These are phyloP conservation scores for Branchinecta sandiegonensis DNA, from an alignment of 2,888 invertebrate species.

Conservation along the genomic window DNA sequence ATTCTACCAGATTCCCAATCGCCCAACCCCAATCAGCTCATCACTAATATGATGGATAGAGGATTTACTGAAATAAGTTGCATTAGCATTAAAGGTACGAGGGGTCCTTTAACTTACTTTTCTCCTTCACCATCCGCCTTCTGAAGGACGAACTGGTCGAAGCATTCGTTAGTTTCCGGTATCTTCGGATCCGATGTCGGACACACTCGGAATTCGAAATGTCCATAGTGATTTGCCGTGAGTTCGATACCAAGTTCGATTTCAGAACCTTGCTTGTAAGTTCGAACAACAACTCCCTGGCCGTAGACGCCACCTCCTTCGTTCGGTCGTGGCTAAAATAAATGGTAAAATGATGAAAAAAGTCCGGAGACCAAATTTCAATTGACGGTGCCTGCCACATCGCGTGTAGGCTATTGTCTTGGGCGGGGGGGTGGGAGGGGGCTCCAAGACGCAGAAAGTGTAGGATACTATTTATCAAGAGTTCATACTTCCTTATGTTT, in stretches of 20 bases:
- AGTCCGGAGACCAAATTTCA: neutral
- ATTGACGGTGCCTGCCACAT: too few species aligned
- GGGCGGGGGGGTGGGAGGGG: too few species aligned
- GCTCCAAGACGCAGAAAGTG: too few species aligned
- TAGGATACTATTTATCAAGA: too few species aligned
- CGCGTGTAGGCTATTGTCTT: too few species aligned
- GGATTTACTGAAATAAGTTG: too few species aligned
- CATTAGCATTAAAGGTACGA: too few species aligned
- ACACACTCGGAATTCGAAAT: slow-evolving; percentile 69
- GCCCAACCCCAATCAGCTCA: too few species aligned
- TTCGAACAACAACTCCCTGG: slow-evolving; percentile 63
- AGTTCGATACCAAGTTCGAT: slow-evolving; percentile 62
- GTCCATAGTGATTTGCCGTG: slow-evolving; percentile 73
- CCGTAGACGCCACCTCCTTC: slow-evolving; percentile 72
- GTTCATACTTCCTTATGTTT: too few species aligned
- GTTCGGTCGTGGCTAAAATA: slow-evolving; percentile 50
- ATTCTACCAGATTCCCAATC: too few species aligned
- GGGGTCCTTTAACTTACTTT: slow-evolving; percentile 25
- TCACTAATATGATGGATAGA: too few species aligned
- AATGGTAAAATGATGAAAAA: neutral
- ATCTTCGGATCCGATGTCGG: slow-evolving; percentile 45
- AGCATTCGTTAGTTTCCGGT: slow-evolving; percentile 40
- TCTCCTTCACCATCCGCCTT: slow-evolving; percentile 36
- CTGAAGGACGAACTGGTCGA: slow-evolving; percentile 53
- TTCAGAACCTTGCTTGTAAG: slow-evolving; percentile 50